Percentiles rank a stretch among this genome's conserved stretches.
phyloP scores from a whole-genome alignment of 2,113 vertebrate species.

The Dendrocopos noguchii region DNA sequence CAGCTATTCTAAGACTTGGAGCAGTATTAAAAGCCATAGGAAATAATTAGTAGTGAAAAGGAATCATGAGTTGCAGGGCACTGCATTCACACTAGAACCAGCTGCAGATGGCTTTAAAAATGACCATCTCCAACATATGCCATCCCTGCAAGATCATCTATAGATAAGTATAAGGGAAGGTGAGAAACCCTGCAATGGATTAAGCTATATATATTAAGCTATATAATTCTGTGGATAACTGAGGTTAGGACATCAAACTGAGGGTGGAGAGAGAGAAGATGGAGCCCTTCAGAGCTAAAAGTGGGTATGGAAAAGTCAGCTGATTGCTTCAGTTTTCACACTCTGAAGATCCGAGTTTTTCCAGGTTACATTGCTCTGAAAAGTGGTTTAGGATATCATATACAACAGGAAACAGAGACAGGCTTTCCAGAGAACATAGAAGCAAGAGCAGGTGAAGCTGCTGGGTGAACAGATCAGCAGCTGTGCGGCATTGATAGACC shows the following conservation, averaged over 20 bases:
- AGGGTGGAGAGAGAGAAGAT: not conserved
- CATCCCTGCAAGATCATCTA: slow-evolving; percentile 25
- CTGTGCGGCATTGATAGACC: not conserved
- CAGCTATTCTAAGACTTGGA: slow-evolving; percentile 15
- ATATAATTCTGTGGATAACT: slow-evolving; percentile 23
- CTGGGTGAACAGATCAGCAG: not conserved
- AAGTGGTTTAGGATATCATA: not conserved
- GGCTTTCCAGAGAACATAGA: not conserved
- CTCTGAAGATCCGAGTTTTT: not conserved
- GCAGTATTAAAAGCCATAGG: slow-evolving; percentile 51
- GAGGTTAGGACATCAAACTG: slow-evolving; percentile 24
- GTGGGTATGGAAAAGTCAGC: not conserved
- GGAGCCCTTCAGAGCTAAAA: not conserved
- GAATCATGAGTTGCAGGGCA: slow-evolving; percentile 16
- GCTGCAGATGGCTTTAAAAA: slow-evolving; percentile 10
- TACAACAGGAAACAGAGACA: not conserved
- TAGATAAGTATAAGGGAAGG: slow-evolving; percentile 55
- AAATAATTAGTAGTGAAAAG: slow-evolving; percentile 58
- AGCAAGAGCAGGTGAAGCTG: not conserved
- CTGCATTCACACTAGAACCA: slow-evolving; percentile 40
- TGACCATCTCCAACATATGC: slow-evolving; percentile 27
- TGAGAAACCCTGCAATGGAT: slow-evolving; percentile 27
- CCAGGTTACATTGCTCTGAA: not conserved
- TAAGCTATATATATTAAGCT: slow-evolving; percentile 46
- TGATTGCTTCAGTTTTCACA: not conserved